Evolutionary conservation across 2,113 vertebrate species (phyloP).

Genomic region (Hemiscyllium ocellatum): DNA sequence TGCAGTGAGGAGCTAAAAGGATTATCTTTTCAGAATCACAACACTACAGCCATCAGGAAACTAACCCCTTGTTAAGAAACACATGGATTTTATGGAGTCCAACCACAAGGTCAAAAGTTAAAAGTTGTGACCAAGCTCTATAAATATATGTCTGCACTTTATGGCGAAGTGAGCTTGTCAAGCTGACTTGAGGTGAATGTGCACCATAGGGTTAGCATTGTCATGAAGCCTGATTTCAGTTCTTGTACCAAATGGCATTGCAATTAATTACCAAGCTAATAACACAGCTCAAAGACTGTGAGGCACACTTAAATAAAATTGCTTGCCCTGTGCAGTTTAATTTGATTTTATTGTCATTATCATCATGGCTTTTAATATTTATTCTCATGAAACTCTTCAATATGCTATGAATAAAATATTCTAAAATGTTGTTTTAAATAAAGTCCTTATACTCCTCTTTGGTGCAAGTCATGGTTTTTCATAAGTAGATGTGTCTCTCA

Average conservation of each 20-base stretch:
- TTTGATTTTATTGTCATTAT: not conserved
- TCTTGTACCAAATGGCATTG: not conserved
- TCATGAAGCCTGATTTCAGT: not conserved
- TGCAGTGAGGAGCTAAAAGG: constrained; percentile 40
- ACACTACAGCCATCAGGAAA: constrained; percentile 44
- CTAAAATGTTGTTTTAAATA: not conserved
- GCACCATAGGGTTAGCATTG: not conserved
- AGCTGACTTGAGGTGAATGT: not conserved
- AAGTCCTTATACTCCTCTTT: not conserved
- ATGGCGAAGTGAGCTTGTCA: not conserved
- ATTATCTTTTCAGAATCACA: constrained; percentile 45
- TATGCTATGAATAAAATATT: not conserved
- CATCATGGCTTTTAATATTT: not conserved
- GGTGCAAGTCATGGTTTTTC: not conserved
- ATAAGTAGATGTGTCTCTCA: too few relatives aligned
- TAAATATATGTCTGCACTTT: not conserved
- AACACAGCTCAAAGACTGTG: not conserved
- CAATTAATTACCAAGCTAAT: not conserved
- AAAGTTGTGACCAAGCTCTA: not conserved
- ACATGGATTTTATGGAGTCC: not conserved
- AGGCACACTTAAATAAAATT: not conserved
- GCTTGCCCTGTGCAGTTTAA: not conserved
- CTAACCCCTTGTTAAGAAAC: not conserved
- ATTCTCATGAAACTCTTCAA: not conserved
- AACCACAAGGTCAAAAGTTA: not conserved